Percentiles rank a stretch among this genome's conserved stretches.
Conservation (phyloP, 2,113 vertebrate genomes). For the Prunella himalayana region DNA sequence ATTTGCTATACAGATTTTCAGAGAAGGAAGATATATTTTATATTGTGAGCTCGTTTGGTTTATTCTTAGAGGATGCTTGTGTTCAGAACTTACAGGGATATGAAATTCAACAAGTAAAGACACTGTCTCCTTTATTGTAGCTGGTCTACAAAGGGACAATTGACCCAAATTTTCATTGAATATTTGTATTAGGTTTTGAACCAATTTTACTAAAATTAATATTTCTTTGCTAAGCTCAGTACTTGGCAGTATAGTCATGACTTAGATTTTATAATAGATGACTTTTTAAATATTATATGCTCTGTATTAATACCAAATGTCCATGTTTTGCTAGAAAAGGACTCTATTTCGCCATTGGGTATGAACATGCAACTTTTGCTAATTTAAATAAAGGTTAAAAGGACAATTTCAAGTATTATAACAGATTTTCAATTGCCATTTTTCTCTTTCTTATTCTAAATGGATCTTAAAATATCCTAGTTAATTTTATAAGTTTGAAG, state of each 20-base stretch:
- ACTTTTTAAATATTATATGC: neutral
- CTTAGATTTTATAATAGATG: slow-evolving; percentile 19
- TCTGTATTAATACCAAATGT: neutral
- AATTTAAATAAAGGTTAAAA: slow-evolving; percentile 44
- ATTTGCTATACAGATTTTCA: slow-evolving; percentile 63
- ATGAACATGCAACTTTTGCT: slow-evolving; percentile 20
- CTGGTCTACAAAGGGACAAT: neutral
- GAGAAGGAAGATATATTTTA: slow-evolving; percentile 44
- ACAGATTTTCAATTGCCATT: neutral
- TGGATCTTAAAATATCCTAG: neutral
- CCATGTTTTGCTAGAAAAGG: slow-evolving; percentile 13
- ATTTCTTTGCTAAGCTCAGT: neutral
- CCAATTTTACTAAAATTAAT: neutral
- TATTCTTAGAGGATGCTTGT: slow-evolving; percentile 28
- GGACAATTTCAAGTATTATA: neutral
- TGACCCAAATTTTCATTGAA: neutral
- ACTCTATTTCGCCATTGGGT: neutral
- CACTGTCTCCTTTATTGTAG: neutral
- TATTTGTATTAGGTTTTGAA: neutral
- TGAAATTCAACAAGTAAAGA: neutral
- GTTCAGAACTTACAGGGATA: neutral
- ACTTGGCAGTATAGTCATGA: neutral
- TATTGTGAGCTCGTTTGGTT: slow-evolving; percentile 28
- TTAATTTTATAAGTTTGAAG: neutral
- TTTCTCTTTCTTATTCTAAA: slow-evolving; percentile 9